Evolutionary conservation across 35 echinoderm and acorn worm genomes (phyloP), one percentile per base, ranked within the genome.

Genomic region (Antedon bifida): DNA sequence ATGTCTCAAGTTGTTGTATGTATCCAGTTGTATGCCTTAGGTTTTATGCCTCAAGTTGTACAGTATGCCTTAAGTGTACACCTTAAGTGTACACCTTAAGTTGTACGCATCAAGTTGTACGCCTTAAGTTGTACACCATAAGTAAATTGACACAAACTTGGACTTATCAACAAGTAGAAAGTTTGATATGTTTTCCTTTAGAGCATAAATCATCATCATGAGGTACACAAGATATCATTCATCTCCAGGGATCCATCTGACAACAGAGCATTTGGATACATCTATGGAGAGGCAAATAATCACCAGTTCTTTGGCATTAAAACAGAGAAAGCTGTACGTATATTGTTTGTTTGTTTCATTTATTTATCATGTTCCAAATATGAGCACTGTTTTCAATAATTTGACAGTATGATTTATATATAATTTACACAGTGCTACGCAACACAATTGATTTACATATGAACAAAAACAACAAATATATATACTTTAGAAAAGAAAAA

Each of bases 281-380:
- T 96, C 34, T 82, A 84, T 14, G 93, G 93, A 19, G 93, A 89
- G 35, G 89, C 88, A 30, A 89, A 89, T 28, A 91, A 86, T 32
- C 93, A 96, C 75, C 91, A 91, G 84, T 96, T 96, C 78, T 96
- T 79, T 83, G 93, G 83, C 28, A 96, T 96, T 30, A 96, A 96
- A 82, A 96, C 93, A 89, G 89, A 89, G 79, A 91, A 96, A 91
- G 86, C 88, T 83, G 93, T 96, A 87, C 36, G 74, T 51, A 34
- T 5, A n/a, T 10, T 30, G 30, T 80, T 32, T n/a, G n/a, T n/a
- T n/a, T n/a, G n/a, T n/a, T 17, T 78, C 19, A 78, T 78, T 16
- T 78, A n/a, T 17, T 30, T 17, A 30, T 30, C 11, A 12, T 19
- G 13, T 78, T 11, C 12, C 13, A 78, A 78, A 16, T 12, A 78